Conservation (phyloP, 2,113 vertebrate species). For the Paradisaea rubra region DNA sequence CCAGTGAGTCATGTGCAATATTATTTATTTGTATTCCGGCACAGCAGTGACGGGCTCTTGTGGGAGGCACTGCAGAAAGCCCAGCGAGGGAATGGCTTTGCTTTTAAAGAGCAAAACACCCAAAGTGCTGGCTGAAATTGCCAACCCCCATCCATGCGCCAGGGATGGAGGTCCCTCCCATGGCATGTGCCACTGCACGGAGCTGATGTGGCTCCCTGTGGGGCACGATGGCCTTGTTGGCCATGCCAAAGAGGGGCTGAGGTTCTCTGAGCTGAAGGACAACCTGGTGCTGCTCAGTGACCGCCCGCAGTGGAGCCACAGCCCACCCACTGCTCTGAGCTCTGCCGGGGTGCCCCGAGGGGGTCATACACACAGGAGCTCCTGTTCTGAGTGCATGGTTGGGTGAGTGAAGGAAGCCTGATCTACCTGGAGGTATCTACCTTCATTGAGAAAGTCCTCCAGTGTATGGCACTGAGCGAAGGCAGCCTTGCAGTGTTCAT, state of each 20-base stretch:
- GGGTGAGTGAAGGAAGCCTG: background rate
- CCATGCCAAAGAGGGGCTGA: background rate
- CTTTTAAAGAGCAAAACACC: background rate
- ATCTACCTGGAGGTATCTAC: accelerated
- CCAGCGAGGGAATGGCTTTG: background rate
- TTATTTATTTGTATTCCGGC: background rate
- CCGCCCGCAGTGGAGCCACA: background rate
- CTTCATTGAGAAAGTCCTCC: background rate
- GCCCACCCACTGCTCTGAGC: background rate
- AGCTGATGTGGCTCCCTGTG: accelerated
- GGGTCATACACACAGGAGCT: accelerated
- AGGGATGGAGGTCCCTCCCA: background rate
- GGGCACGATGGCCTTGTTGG: background rate
- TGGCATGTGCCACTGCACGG: accelerated
- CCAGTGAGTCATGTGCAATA: background rate
- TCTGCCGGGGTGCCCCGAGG: accelerated
- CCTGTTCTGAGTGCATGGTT: accelerated
- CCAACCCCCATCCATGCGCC: background rate
- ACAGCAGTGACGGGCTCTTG: background rate
- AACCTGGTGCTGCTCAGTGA: background rate
- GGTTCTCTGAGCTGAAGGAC: background rate
- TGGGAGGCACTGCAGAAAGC: background rate
- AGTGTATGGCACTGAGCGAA: accelerated
- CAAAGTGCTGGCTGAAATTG: background rate
- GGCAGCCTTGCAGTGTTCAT: accelerated